These are phyloP conservation scores for Petrolisthes manimaculis DNA, from an alignment of 2,888 invertebrate genomes.

Conservation along the genomic window DNA sequence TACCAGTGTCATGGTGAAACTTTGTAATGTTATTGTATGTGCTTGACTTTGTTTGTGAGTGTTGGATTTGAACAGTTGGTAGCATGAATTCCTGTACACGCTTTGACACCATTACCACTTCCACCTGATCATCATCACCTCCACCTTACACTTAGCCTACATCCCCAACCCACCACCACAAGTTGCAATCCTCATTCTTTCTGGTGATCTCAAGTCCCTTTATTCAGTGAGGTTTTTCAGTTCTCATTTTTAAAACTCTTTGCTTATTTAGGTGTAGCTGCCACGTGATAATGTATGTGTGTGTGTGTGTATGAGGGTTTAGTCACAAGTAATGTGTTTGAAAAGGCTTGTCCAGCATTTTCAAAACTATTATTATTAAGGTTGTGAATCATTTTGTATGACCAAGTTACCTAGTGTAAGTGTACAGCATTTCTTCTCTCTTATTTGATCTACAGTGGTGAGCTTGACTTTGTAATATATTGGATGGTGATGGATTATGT, in stretches of 20 bases:
- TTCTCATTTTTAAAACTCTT: not conserved
- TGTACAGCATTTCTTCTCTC: constrained; percentile 2
- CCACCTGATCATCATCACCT: too few relatives aligned
- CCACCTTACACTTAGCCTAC: too few relatives aligned
- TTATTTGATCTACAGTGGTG: not conserved
- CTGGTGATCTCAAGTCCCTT: constrained; percentile 16
- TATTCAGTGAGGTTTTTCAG: constrained; percentile 7
- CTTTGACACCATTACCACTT: too few relatives aligned
- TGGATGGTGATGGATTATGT: too few relatives aligned
- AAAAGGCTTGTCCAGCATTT: constrained; percentile 13
- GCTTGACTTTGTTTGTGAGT: too few relatives aligned
- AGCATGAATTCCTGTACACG: too few relatives aligned
- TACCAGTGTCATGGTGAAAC: too few relatives aligned
- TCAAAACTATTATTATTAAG: constrained; percentile 10
- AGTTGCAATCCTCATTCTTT: not conserved
- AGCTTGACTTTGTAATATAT: not conserved
- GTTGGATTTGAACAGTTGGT: too few relatives aligned
- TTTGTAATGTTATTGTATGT: too few relatives aligned
- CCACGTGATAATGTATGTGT: constrained; percentile 20
- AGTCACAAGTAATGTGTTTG: not conserved
- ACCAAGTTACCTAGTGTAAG: not conserved
- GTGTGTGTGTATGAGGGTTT: not conserved
- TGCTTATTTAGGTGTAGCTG: constrained; percentile 21
- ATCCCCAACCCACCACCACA: too few relatives aligned
- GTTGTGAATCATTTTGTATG: constrained; percentile 23